Evolutionary conservation across 2,113 vertebrate species (phyloP).

Genomic region (Boulengerochromis microlepis): DNA sequence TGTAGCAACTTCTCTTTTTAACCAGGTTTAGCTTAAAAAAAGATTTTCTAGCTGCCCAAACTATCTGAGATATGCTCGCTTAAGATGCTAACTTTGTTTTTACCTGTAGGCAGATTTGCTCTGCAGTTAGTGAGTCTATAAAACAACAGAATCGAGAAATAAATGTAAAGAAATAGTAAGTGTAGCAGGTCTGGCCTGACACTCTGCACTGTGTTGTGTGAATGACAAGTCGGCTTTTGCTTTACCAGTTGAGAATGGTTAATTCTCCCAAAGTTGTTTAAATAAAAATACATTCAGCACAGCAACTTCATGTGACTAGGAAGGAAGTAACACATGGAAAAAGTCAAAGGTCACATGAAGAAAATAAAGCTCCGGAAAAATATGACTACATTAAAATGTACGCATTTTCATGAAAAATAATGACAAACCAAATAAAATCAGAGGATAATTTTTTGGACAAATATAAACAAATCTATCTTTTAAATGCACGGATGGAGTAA

Average conservation of each 20-base stretch:
- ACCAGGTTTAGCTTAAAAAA: not conserved
- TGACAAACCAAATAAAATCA: not conserved
- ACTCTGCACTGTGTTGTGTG: not conserved
- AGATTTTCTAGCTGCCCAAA: not conserved
- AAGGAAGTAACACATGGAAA: not conserved
- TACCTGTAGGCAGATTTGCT: not conserved
- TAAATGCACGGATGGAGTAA: not conserved
- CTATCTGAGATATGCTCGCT: not conserved
- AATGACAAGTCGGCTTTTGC: not conserved
- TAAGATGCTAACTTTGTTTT: not conserved
- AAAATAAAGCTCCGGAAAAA: not conserved
- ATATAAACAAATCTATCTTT: not conserved
- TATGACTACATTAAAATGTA: not conserved
- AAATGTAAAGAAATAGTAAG: not conserved
- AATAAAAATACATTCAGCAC: not conserved
- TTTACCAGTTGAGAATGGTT: not conserved
- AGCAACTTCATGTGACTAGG: fast-evolving
- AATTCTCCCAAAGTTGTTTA: not conserved
- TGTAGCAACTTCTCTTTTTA: not conserved
- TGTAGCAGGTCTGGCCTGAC: not conserved
- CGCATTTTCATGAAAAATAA: fast-evolving
- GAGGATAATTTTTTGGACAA: not conserved
- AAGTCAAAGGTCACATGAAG: not conserved
- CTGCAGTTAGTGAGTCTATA: not conserved
- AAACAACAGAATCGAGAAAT: not conserved